Conservation (phyloP, 2,797 vertebrate genomes). For the Coreius guichenoti region DNA sequence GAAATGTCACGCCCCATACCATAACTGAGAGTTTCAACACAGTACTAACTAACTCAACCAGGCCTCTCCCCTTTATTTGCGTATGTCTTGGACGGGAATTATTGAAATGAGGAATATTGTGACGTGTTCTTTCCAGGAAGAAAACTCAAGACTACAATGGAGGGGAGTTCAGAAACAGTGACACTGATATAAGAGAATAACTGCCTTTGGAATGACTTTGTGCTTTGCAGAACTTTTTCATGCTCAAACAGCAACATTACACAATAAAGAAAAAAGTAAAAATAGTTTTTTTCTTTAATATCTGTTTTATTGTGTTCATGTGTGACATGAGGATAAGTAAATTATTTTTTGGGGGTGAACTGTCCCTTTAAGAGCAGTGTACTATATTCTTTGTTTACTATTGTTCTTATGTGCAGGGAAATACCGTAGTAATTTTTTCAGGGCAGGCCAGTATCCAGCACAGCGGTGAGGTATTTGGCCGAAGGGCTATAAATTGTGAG, state of each 20-base stretch:
- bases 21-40: not conserved
- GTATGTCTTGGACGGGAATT: not conserved
- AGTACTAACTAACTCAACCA: not conserved
- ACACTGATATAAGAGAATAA: not conserved
- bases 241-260: too few species aligned
- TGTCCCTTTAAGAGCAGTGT: not conserved
- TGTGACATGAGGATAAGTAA: not conserved
- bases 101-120: not conserved
- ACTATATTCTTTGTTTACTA: constrained; percentile 38
- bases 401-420: not conserved
- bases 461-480: constrained; percentile 76
- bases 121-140: not conserved
- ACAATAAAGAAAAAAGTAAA: too few species aligned
- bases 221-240: not conserved
- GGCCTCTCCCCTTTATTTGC: not conserved
- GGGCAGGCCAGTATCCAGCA: constrained; percentile 69
- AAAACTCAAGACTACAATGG: not conserved
- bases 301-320: not conserved
- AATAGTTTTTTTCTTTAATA: too few species aligned
- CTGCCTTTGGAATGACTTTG: not conserved
- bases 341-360: not conserved
- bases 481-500: constrained; percentile 67
- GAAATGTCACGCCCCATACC: too few species aligned
- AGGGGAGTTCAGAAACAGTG: too few species aligned
- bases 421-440: constrained; percentile 70